Evolutionary conservation across 2,113 vertebrate species (phyloP).

Genomic region (Nymphicus hollandicus): DNA sequence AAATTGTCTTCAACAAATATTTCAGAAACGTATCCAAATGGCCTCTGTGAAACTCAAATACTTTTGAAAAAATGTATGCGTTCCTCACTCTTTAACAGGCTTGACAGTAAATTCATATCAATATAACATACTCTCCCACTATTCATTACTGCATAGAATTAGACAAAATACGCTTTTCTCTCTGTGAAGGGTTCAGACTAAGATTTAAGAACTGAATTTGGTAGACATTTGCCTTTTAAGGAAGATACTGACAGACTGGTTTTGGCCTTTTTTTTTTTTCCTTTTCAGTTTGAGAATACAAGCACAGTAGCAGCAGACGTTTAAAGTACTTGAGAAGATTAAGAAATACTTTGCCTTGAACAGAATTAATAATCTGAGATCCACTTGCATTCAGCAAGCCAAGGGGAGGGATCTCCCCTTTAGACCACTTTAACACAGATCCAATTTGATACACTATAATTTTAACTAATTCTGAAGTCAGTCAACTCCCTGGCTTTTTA

Average conservation of each 20-base stretch:
- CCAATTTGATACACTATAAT: neutral
- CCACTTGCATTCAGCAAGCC: neutral
- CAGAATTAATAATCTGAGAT: neutral
- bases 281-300: neutral
- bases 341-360: neutral
- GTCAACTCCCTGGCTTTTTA: neutral
- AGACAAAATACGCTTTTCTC: neutral
- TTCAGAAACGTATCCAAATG: neutral
- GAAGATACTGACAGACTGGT: neutral
- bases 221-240: neutral
- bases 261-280: neutral
- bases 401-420: neutral
- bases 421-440: neutral
- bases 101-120: neutral
- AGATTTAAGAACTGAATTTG: neutral
- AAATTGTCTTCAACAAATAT: neutral
- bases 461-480: constrained; percentile 31
- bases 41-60: neutral
- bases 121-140: neutral
- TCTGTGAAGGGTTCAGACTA: neutral
- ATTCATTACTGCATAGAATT: neutral
- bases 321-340: neutral
- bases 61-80: neutral
- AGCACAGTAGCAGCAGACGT: accelerated
- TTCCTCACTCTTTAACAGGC: neutral